These are phyloP conservation scores for Heterohyrax brucei DNA, from an alignment of 2,797 vertebrate species.

Conservation along the genomic window DNA sequence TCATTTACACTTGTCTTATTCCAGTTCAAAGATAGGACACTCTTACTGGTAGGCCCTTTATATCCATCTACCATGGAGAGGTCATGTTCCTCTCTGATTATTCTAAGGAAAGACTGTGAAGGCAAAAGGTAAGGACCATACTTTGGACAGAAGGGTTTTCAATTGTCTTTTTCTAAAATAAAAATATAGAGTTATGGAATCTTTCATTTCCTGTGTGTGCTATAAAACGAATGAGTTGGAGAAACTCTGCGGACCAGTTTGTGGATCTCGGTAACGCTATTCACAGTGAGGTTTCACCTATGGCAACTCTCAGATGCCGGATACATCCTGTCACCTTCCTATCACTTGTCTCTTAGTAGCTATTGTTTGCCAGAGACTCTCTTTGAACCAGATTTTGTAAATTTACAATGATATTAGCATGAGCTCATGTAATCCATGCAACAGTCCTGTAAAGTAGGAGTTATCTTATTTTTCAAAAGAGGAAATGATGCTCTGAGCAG, in stretches of 20 bases:
- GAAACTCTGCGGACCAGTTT: neutral
- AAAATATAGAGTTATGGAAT: neutral
- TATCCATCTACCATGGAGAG: neutral
- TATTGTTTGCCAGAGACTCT: neutral
- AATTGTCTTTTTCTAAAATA: neutral
- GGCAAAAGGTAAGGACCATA: neutral
- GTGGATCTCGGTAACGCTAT: neutral
- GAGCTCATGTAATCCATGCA: neutral
- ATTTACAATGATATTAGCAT: neutral
- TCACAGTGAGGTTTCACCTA: neutral
- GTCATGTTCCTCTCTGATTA: slow-evolving; percentile 23
- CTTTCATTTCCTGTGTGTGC: neutral
- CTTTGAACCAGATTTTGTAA: neutral
- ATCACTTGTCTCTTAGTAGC: neutral
- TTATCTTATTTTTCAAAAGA: neutral
- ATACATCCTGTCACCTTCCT: neutral
- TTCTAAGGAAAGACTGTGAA: neutral
- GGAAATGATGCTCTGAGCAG: neutral
- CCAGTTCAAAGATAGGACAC: no score
- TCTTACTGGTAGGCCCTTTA: no score
- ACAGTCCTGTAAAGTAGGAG: neutral
- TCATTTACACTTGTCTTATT: no score
- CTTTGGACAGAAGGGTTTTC: neutral
- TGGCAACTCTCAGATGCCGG: neutral
- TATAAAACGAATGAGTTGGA: slow-evolving; percentile 30